These are phyloP conservation scores for Cyprinodon tularosa DNA, from an alignment of 2,113 vertebrate species.

Conservation along the genomic window DNA sequence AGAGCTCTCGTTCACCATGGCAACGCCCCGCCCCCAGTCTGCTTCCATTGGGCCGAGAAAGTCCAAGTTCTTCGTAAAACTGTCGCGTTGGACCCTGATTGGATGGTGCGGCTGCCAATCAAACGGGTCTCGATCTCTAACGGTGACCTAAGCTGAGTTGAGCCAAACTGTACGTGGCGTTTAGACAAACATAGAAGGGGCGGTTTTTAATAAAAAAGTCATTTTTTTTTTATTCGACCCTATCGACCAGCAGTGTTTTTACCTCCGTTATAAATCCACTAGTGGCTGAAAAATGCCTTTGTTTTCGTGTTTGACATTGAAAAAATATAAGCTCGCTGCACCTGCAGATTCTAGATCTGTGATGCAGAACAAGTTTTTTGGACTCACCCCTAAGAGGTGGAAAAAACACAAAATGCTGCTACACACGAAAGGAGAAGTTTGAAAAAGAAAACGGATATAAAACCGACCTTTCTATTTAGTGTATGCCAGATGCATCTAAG, in stretches of 20 bases:
- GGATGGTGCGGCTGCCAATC: constrained; percentile 51
- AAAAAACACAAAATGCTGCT: too few relatives aligned
- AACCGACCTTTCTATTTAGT: too few relatives aligned
- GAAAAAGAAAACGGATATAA: too few relatives aligned
- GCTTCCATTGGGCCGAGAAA: constrained; percentile 49
- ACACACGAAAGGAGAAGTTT: too few relatives aligned
- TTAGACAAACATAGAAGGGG: background rate
- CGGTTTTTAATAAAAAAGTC: background rate
- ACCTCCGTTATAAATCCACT: background rate
- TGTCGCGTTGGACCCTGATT: constrained; percentile 67
- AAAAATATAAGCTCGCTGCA: background rate
- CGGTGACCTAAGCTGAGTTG: constrained; percentile 48
- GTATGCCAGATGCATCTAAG: too few relatives aligned
- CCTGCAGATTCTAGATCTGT: background rate
- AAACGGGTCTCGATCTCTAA: background rate
- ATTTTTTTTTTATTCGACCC: background rate
- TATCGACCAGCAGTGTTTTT: background rate
- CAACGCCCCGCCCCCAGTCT: constrained; percentile 53
- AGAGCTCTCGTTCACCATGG: constrained; percentile 53
- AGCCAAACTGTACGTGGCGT: constrained; percentile 77
- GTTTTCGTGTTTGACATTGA: background rate
- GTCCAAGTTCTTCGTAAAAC: background rate
- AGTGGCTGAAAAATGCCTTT: background rate
- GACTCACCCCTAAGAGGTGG: background rate
- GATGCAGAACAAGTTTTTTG: background rate